These are phyloP conservation scores for Colinus virginianus DNA, from an alignment of 2,113 vertebrate genomes.

Conservation along the genomic window DNA sequence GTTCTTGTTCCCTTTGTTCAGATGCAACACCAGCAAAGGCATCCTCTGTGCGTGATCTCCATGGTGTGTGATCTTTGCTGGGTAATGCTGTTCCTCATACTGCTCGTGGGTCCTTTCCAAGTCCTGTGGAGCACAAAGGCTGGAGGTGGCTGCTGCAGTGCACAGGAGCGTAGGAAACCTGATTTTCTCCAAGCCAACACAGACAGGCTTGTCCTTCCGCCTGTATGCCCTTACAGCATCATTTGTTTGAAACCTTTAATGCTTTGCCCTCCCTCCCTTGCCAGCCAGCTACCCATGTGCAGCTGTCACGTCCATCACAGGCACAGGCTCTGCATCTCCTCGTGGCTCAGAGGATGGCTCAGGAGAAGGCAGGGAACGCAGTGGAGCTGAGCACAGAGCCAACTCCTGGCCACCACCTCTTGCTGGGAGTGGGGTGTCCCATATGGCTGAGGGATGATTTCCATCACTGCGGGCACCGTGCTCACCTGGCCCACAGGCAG, in stretches of 20 bases:
- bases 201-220: neutral
- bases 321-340: neutral
- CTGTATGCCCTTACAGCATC: neutral
- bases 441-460: neutral
- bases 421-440: neutral
- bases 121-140: neutral
- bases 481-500: neutral
- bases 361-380: neutral
- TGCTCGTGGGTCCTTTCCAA: neutral
- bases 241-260: neutral
- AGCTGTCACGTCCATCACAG: fast-evolving
- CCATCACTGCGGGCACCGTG: fast-evolving
- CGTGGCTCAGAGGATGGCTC: neutral
- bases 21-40: neutral
- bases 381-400: neutral
- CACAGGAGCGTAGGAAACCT: neutral
- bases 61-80: neutral
- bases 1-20: neutral
- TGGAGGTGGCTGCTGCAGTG: neutral
- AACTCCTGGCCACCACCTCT: neutral
- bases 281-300: neutral
- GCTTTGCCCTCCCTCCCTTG: neutral
- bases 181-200: neutral
- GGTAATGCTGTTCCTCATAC: neutral
- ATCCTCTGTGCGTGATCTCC: neutral